Evolutionary conservation across 2,797 vertebrate species (phyloP).

Genomic region (Ataeniobius toweri): DNA sequence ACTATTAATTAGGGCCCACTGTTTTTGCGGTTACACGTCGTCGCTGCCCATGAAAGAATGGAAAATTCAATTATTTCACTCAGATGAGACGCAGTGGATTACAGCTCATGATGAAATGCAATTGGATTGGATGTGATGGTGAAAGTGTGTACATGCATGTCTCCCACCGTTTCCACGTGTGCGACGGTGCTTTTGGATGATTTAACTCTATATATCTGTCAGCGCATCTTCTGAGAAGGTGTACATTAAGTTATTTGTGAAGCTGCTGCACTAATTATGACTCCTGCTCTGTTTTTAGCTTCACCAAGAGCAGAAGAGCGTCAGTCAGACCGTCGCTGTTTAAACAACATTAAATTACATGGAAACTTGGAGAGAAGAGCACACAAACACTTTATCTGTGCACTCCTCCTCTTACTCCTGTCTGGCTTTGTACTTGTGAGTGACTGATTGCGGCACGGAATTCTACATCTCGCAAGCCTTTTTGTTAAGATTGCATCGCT

Average conservation of each 20-base stretch:
- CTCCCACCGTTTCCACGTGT: conserved; percentile 33
- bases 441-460: conserved; percentile 76
- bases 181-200: conserved; percentile 25
- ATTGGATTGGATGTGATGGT: conserved; percentile 29
- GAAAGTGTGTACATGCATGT: conserved; percentile 26
- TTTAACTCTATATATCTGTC: conserved; percentile 61
- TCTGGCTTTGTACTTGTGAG: conserved; percentile 39
- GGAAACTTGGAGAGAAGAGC: conserved; percentile 61
- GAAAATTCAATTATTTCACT: conserved; percentile 67
- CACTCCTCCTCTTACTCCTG: conserved; percentile 25
- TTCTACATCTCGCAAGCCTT: conserved; percentile 70
- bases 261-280: conserved; percentile 57
- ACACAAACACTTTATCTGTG: conserved; percentile 50
- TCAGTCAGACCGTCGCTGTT: conserved; percentile 61
- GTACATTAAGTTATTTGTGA: conserved; percentile 66
- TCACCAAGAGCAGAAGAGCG: conserved; percentile 44
- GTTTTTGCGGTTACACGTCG: conserved; percentile 54
- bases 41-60: conserved; percentile 62
- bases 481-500: conserved; percentile 77
- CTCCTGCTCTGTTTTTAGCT: conserved; percentile 42
- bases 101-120: conserved; percentile 37
- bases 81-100: conserved; percentile 53
- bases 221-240: conserved; percentile 58
- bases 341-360: conserved; percentile 71
- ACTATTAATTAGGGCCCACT: conserved; percentile 71